These are phyloP conservation scores for Plutella xylostella DNA, from an alignment of 2,888 invertebrate genomes.

Conservation along the genomic window DNA sequence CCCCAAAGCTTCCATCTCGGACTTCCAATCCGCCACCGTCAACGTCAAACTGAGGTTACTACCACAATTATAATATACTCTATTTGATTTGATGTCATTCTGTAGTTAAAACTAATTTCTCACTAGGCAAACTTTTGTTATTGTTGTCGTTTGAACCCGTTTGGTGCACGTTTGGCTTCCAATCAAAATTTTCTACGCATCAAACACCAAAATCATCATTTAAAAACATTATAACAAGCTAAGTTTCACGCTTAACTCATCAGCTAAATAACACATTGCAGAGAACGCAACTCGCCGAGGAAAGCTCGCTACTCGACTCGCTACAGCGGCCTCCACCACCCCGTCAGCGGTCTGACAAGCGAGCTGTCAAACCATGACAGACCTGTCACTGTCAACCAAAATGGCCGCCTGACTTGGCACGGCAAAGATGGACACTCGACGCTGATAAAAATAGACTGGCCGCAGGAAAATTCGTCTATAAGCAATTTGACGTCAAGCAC, in stretches of 20 bases:
- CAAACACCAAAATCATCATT: too few relatives aligned
- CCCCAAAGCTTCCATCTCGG: constrained; percentile 36
- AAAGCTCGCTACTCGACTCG: constrained; percentile 41
- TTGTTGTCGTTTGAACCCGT: too few relatives aligned
- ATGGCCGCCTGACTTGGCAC: constrained; percentile 47
- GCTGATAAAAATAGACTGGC: constrained; percentile 59
- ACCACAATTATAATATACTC: too few relatives aligned
- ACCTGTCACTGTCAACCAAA: constrained; percentile 25
- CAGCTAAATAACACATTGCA: too few relatives aligned
- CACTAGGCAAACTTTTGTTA: too few relatives aligned
- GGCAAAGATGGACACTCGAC: constrained; percentile 61
- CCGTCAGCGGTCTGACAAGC: constrained; percentile 17
- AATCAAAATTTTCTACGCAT: too few relatives aligned
- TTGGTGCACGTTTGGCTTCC: too few relatives aligned
- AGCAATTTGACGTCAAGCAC: constrained; percentile 45
- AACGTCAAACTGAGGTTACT: constrained; percentile 55
- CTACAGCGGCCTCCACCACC: constrained; percentile 48
- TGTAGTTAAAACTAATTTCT: too few relatives aligned
- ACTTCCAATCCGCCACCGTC: constrained; percentile 34
- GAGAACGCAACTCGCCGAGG: constrained; percentile 57
- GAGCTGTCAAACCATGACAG: constrained; percentile 21
- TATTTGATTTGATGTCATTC: too few relatives aligned
- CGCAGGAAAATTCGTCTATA: constrained; percentile 37
- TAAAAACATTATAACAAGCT: too few relatives aligned
- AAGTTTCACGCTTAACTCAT: constrained; percentile 25